Evolutionary conservation across 2,797 vertebrate genomes (phyloP).

Genomic region (Semaprochilodus insignis): DNA sequence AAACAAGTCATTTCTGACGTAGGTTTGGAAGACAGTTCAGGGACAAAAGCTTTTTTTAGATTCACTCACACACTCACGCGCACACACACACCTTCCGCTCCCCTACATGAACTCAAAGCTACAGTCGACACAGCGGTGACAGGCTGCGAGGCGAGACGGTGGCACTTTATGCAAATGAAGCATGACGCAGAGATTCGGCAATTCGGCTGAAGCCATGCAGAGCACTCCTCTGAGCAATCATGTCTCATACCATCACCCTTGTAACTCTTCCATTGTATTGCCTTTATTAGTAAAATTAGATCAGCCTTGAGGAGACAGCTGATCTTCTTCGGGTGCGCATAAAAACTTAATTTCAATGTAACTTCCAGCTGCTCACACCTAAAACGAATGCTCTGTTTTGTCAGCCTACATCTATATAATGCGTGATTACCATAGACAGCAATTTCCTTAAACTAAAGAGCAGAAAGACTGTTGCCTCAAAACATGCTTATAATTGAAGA

Average conservation of each 20-base stretch:
- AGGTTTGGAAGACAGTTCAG: neutral
- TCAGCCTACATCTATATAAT: neutral
- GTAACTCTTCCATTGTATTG: neutral
- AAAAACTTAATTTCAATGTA: neutral
- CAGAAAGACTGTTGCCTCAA: too few relatives aligned
- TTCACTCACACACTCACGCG: neutral
- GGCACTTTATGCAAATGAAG: constrained; percentile 15
- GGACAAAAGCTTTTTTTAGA: neutral
- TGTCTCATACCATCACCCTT: constrained; percentile 5
- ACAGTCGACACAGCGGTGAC: neutral
- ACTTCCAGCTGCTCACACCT: neutral
- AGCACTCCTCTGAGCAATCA: constrained; percentile 4
- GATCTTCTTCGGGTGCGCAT: neutral
- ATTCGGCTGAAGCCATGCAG: neutral
- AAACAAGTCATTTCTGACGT: neutral
- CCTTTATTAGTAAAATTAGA: neutral
- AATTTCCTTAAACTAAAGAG: too few relatives aligned
- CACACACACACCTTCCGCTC: neutral
- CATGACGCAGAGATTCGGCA: constrained; percentile 12
- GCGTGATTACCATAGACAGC: too few relatives aligned
- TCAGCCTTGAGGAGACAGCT: constrained; percentile 5
- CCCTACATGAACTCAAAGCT: neutral
- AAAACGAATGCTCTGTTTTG: neutral
- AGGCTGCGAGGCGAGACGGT: constrained; percentile 4
- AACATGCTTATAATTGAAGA: too few relatives aligned